Base-by-base conservation (phyloP, 1,140 invertebrate genomes). In the Aphis craccivora region DNA sequence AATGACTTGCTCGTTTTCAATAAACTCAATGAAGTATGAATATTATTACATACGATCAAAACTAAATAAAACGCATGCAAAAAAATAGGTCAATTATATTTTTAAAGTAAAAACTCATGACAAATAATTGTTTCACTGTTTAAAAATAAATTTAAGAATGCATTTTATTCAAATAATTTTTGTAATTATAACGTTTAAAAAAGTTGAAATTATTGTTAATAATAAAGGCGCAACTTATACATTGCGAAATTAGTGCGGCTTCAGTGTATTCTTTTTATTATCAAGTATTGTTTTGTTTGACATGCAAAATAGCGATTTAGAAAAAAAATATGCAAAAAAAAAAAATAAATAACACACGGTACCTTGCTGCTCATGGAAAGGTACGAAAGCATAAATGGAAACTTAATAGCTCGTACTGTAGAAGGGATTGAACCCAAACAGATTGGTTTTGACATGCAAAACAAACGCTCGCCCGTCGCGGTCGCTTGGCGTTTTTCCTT, bases 381-480 rank as follows among this genome's bases (percentile, higher is more conserved):
- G 90, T 76, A 81, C 60, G 67, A 81, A 92, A 83, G 45, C 35
- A 92, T 83, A 83, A 83, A 92, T 25, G 51, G 43, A 51, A 83
- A 92, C 90, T 83, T 92, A 84, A 86, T 53, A 84, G 81, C 14
- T 84, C 35, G 43, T 43, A 35, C 81, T 48, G 48, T 84, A 84
- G 76, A 84, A 93, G 81, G 76, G 48, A 93, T 93, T 93, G 91
- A 86, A 93, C 91, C 35, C 91, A 53, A 86, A 93, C 91, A 93
- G 91, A 93, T 93, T 93, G 90, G 67, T 83, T 92, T 92, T 81
- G 90, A 92, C 90, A 92, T 92, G 60, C 90, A 92, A 92, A 92
- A 92, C 90, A 92, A 92, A 92, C 90, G 90, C 90, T 92, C 43
- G 90, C 23, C 23, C 67, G 76, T 92, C 37, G 90, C 23, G 45